Evolutionary conservation across 2,888 invertebrate species (phyloP).

Genomic region (Pocota personata): DNA sequence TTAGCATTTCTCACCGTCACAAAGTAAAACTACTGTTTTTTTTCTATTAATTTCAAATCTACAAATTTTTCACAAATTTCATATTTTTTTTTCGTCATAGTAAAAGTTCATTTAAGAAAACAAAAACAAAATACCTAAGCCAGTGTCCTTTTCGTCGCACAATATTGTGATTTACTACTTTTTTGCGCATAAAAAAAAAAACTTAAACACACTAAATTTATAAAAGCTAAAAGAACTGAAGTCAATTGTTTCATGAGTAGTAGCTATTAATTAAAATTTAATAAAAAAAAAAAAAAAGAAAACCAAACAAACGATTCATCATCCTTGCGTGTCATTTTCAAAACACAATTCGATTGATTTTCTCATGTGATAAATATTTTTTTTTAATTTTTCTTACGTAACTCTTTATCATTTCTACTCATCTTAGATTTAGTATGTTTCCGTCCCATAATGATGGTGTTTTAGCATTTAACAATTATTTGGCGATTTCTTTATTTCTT

Average conservation of each 20-base stretch:
- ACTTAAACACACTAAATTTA: background rate
- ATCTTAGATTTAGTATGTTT: constrained; percentile 32
- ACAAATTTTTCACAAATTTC: background rate
- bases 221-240: constrained; percentile 52
- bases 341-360: constrained; percentile 25
- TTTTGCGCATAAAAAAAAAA: constrained; percentile 20
- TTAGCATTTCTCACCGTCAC: background rate
- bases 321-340: constrained; percentile 1
- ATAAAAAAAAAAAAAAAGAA: background rate
- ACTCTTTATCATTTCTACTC: background rate
- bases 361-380: constrained; percentile 41
- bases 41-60: background rate
- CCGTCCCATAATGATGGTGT: constrained; percentile 21
- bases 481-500: background rate
- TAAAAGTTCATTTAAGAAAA: background rate
- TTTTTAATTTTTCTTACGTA: background rate
- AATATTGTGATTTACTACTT: constrained; percentile 43
- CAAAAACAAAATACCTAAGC: constrained; percentile 16
- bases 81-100: background rate
- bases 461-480: background rate
- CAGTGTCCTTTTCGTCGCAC: constrained; percentile 50
- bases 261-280: constrained; percentile 31
- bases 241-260: constrained; percentile 49
- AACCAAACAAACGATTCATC: constrained; percentile 3
- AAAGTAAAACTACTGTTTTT: background rate